Conservation (phyloP, 2,888 invertebrate species). For the Stegana nigrithorax region DNA sequence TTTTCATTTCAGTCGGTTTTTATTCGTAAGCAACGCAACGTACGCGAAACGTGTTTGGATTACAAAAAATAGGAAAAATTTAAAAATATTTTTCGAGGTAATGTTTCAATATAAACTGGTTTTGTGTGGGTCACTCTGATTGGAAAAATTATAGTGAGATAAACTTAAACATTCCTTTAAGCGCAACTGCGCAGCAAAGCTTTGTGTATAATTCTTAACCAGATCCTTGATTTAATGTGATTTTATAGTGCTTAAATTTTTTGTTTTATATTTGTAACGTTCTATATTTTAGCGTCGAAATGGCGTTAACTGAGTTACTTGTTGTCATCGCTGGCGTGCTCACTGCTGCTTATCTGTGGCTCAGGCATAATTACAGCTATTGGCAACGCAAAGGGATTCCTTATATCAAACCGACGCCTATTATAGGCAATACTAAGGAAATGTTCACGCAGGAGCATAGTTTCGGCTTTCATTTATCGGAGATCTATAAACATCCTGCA, state of each 20-base stretch:
- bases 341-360: constrained; percentile 49
- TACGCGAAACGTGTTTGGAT: background rate
- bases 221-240: too few species aligned
- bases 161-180: background rate
- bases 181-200: too few species aligned
- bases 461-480: constrained; percentile 61
- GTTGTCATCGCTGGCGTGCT: constrained; percentile 41
- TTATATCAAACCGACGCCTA: constrained; percentile 62
- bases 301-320: constrained; percentile 48
- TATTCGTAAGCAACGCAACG: too few species aligned
- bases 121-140: too few species aligned
- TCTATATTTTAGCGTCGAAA: constrained; percentile 18
- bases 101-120: too few species aligned
- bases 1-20: background rate
- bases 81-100: too few species aligned
- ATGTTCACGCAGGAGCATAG: constrained; percentile 54
- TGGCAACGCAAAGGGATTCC: constrained; percentile 66
- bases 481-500: constrained; percentile 60
- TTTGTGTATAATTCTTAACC: too few species aligned
- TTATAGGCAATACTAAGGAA: constrained; percentile 68
- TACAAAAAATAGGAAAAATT: too few species aligned
- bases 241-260: background rate
- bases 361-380: constrained; percentile 64
- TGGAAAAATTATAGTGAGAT: background rate
- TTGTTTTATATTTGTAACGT: background rate